Evolutionary conservation across 2,113 vertebrate species (phyloP), one percentile per base, ranked within the genome.

Genomic region (Helogale parvula): DNA sequence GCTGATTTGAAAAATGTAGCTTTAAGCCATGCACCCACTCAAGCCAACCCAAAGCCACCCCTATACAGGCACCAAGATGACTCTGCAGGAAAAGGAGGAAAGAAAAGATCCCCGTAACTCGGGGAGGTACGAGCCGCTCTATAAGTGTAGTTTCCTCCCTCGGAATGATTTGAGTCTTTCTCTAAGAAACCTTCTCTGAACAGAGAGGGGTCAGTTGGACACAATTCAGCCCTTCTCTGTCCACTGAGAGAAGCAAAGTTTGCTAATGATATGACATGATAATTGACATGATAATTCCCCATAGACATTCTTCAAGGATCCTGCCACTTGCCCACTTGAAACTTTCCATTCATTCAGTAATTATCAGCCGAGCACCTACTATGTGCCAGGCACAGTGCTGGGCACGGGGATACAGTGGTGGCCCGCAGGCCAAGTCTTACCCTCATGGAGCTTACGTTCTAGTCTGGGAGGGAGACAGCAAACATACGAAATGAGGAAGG

Each of bases 181-280:
- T 77, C 38, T 65, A 54, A 68, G 82, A 79, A 90, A 63, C 11
- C 66, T n/a, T 45, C 65, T 90, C 60, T 96, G 60, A 38, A 69
- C 29, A 5, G 65, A 45, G 35, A 23, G 33, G 21, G 27, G 45
- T 25, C 50, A 29, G 29, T 0, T 13, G 8, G 41, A 60, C 45
- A n/a, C 76, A 19, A 19, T 9, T 31, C 31, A 50, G 93, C 27
- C 50, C 63, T 50, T 63, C 4, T 5, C 33, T 47, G 86, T 33
- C 87, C 63, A 1, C 25, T 11, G 60, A 60, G n/a, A 76, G 65
- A 50, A 7, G 85, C 16, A 27, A 11, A 2, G 35, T 63, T 33
- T 47, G 21, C 54, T 17, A n/a, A n/a, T n/a, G n/a, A n/a, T n/a
- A n/a, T n/a, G 77, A 89, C 45, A 29, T 12, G 1, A 33, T 25